Percentiles rank a stretch among this genome's conserved stretches.
phyloP scores from a whole-genome alignment of 2,113 vertebrate species.

The Antennarius striatus region DNA sequence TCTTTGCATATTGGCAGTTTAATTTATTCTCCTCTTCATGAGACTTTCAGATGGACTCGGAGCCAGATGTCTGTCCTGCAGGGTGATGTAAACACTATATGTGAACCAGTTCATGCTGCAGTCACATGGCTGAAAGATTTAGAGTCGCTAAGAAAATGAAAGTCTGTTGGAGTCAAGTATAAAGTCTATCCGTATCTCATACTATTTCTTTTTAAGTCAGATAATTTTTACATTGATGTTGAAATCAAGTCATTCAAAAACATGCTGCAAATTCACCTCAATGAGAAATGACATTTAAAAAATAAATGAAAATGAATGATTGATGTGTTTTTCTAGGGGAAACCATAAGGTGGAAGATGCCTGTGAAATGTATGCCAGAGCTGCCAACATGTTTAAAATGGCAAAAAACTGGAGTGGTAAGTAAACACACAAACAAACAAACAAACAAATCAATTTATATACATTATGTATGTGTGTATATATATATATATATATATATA shows the following conservation, averaged over 20 bases:
- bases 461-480: not conserved
- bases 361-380: slow-evolving; percentile 97
- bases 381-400: slow-evolving; percentile 99
- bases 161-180: no score
- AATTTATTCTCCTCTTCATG: not conserved
- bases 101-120: slow-evolving; percentile 17
- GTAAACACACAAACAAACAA: slow-evolving; percentile 15
- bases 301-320: not conserved
- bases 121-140: not conserved
- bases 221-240: no score
- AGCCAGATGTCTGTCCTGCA: not conserved
- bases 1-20: not conserved
- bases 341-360: slow-evolving; percentile 97
- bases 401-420: slow-evolving; percentile 98
- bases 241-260: no score
- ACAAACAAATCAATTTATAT: no score
- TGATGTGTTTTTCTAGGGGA: slow-evolving; percentile 79
- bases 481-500: no score
- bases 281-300: no score
- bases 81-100: slow-evolving; percentile 1
- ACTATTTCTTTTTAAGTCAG: no score
- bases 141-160: no score
- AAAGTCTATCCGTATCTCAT: no score
- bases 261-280: no score
- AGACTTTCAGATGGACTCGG: not conserved